These are phyloP conservation scores for Meles meles DNA, from an alignment of 2,113 vertebrate species.

Conservation along the genomic window DNA sequence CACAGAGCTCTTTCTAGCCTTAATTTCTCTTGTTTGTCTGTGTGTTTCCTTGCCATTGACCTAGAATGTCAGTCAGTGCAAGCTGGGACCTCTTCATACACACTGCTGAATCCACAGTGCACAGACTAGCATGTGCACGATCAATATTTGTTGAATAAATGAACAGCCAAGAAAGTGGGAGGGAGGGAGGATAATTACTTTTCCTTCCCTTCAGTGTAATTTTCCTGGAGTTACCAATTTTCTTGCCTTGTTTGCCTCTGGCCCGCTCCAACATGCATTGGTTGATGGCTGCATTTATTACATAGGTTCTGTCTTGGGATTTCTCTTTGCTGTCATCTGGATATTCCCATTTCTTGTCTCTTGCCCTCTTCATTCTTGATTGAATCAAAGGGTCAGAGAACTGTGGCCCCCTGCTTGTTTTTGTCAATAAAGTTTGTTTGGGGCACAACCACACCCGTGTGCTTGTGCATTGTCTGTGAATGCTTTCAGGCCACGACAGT, in stretches of 20 bases:
- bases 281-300: background rate
- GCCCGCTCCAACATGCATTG: background rate
- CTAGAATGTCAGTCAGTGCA: fast-evolving
- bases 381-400: background rate
- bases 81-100: background rate
- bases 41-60: background rate
- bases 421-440: background rate
- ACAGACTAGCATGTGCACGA: background rate
- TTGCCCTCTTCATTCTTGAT: background rate
- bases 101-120: background rate
- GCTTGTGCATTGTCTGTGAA: background rate
- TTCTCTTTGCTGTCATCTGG: background rate
- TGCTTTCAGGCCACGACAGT: background rate
- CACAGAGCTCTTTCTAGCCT: too few relatives aligned
- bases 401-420: background rate
- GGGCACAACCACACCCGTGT: fast-evolving
- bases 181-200: background rate
- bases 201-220: background rate
- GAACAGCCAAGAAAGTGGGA: background rate
- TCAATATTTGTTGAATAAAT: background rate
- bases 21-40: background rate
- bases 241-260: background rate
- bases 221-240: background rate
- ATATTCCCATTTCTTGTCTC: background rate
- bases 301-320: too few relatives aligned